phyloP scores from a whole-genome alignment of 2,113 vertebrate species.

The Etheostoma spectabile region DNA sequence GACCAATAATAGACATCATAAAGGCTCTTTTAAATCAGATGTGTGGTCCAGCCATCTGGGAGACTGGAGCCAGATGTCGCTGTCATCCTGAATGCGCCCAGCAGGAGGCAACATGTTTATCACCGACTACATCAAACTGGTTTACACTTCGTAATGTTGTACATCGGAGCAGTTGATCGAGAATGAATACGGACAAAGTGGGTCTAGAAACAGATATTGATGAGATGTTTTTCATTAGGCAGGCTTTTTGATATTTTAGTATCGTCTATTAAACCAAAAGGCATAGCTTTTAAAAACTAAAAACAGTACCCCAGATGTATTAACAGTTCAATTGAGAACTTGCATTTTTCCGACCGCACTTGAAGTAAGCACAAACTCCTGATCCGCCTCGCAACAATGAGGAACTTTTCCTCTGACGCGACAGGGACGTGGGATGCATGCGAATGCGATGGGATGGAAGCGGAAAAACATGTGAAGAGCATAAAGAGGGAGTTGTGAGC shows the following conservation, averaged over 20 bases:
- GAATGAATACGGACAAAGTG: not conserved
- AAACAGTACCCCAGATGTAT: not conserved
- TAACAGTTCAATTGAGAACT: fast-evolving
- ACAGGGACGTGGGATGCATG: slow-evolving; percentile 23
- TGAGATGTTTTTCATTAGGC: not conserved
- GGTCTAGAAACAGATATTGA: not conserved
- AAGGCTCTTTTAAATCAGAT: slow-evolving; percentile 11
- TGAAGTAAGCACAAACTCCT: slow-evolving; percentile 43
- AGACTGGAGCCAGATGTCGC: not conserved
- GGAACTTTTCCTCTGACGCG: slow-evolving; percentile 40
- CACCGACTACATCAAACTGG: not conserved
- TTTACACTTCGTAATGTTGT: not conserved
- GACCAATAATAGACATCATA: not conserved
- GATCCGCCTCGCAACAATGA: slow-evolving; percentile 17
- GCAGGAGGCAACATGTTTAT: slow-evolving; percentile 57
- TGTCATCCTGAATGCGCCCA: slow-evolving; percentile 42
- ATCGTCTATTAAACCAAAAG: fast-evolving
- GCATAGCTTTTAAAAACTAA: not conserved
- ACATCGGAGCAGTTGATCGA: not conserved
- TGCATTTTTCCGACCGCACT: not conserved
- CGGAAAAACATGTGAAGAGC: slow-evolving; percentile 44
- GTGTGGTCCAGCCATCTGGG: not conserved
- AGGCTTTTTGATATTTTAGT: not conserved
- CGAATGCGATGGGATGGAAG: slow-evolving; percentile 30
- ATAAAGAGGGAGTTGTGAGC: not conserved